Percentiles rank a stretch among this genome's conserved stretches.
phyloP scores from a whole-genome alignment of 2,888 invertebrate species.

The Gandaritis pyraliata region DNA sequence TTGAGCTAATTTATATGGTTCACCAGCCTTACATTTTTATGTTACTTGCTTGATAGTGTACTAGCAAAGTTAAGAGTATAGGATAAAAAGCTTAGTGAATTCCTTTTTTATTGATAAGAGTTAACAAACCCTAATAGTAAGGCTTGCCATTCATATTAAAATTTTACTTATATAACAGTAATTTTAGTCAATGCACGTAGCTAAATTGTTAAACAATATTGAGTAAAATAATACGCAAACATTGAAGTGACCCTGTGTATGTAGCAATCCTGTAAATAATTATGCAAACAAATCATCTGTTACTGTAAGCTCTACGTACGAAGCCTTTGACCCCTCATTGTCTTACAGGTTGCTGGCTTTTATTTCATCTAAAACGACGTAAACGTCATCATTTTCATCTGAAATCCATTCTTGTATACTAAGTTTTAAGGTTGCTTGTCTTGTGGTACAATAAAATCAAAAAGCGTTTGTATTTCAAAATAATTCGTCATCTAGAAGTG shows the following conservation, averaged over 20 bases:
- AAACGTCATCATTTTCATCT: slow-evolving; percentile 25
- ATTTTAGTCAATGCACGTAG: no score
- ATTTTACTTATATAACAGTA: no score
- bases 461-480: slow-evolving; percentile 27
- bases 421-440: slow-evolving; percentile 39
- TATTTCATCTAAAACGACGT: slow-evolving; percentile 30
- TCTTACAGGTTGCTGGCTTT: slow-evolving; percentile 55
- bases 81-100: no score
- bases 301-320: slow-evolving; percentile 48
- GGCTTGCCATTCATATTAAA: no score
- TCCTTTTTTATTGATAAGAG: no score
- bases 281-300: slow-evolving; percentile 22
- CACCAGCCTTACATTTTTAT: no score
- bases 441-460: slow-evolving; percentile 12
- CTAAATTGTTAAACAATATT: no score
- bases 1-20: no score
- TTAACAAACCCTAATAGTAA: no score
- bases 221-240: not conserved
- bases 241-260: not conserved
- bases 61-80: no score
- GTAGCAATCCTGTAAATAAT: no score
- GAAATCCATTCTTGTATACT: slow-evolving; percentile 38
- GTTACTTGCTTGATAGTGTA: no score
- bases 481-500: slow-evolving; percentile 60
- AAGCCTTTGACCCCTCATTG: slow-evolving; percentile 74